Conservation (phyloP, 2,888 invertebrate species). For the Lepidonotus clava region DNA sequence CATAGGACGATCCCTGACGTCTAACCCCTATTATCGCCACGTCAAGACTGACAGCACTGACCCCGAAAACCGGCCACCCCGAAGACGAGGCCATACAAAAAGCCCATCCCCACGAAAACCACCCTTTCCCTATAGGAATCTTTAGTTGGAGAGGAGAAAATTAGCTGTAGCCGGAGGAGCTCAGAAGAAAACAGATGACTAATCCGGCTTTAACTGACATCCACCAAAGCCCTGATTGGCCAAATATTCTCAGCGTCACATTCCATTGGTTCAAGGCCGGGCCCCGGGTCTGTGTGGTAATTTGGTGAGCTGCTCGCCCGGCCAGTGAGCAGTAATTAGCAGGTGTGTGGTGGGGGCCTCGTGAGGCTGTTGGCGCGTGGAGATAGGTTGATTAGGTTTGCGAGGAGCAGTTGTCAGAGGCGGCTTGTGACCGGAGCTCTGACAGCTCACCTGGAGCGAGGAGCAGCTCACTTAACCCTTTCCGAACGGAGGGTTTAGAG, state of each 20-base stretch:
- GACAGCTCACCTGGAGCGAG: too few species aligned
- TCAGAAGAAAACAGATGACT: background rate
- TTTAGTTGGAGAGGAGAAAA: background rate
- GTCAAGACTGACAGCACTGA: slow-evolving; percentile 15
- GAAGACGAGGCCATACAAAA: background rate
- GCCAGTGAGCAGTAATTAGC: too few species aligned
- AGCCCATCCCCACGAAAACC: background rate
- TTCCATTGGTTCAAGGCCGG: background rate
- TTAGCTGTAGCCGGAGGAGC: background rate
- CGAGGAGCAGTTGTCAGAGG: too few species aligned
- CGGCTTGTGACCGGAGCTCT: too few species aligned
- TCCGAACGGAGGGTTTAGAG: too few species aligned
- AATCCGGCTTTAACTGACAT: background rate
- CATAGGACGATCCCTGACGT: too few species aligned
- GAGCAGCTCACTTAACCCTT: too few species aligned
- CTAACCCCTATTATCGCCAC: slow-evolving; percentile 3
- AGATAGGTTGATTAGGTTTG: too few species aligned
- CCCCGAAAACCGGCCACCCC: slow-evolving; percentile 3
- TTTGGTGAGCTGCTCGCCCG: background rate
- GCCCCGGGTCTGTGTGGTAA: background rate
- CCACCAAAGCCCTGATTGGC: background rate
- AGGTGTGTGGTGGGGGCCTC: too few species aligned
- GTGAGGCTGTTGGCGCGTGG: too few species aligned
- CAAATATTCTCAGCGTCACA: background rate
- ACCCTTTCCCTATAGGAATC: background rate